Percentiles rank a stretch among this genome's conserved stretches.
Conservation (phyloP, 2,888 invertebrate species). For the Iselma pallidipennis region DNA sequence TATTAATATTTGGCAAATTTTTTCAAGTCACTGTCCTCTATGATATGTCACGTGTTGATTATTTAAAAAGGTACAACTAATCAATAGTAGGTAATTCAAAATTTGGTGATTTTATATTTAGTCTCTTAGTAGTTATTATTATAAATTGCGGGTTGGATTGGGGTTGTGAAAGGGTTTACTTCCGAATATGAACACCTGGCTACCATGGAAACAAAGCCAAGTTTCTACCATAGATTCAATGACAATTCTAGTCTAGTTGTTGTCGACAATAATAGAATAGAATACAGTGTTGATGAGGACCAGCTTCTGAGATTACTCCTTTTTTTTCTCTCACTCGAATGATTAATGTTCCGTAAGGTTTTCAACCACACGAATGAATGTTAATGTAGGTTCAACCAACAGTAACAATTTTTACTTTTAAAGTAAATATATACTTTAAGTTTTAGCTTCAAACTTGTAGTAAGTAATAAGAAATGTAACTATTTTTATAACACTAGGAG, state of each 20-base stretch:
- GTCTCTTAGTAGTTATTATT: neutral
- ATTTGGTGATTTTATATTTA: neutral
- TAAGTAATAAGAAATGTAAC: neutral
- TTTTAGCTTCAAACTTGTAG: no score
- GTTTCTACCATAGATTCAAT: neutral
- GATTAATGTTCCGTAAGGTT: neutral
- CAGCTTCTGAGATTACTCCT: neutral
- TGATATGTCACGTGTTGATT: conserved; percentile 7
- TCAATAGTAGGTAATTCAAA: neutral
- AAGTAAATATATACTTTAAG: no score
- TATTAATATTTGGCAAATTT: conserved; percentile 30
- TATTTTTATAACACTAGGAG: neutral
- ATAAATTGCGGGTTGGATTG: neutral
- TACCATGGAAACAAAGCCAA: neutral
- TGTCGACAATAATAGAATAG: neutral
- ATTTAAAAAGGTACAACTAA: neutral
- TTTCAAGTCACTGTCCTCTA: conserved; percentile 1
- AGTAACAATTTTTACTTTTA: no score
- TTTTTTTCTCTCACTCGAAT: neutral
- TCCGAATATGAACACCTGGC: neutral
- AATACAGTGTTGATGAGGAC: neutral
- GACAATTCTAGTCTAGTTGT: neutral
- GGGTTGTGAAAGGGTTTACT: neutral
- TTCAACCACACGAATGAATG: neutral
- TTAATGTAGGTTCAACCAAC: neutral